Percentiles rank a stretch among this genome's conserved stretches.
These are phyloP conservation scores for Itoplectis maculator DNA, from an alignment of 2,888 invertebrate genomes.

Conservation along the genomic window DNA sequence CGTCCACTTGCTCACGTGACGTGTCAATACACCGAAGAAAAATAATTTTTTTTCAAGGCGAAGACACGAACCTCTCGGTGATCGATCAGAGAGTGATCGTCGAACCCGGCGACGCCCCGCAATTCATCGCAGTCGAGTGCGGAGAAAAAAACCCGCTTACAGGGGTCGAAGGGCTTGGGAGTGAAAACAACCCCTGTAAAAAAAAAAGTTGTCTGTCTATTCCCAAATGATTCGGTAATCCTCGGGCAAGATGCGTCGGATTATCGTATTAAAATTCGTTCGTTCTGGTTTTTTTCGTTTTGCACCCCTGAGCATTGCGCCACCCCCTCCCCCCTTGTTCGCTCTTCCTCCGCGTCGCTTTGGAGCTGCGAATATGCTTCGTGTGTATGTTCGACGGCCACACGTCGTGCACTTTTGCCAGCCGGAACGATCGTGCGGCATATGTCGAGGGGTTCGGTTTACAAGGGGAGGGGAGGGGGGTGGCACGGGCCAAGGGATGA, in stretches of 20 bases:
- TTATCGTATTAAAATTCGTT: constrained; percentile 58
- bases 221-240: constrained; percentile 43
- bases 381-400: not conserved
- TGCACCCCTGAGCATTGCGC: constrained; percentile 12
- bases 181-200: constrained; percentile 14
- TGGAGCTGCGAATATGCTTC: too few species aligned
- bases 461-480: constrained; percentile 35
- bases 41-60: not conserved
- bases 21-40: not conserved
- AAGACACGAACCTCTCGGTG: not conserved
- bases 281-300: constrained; percentile 36
- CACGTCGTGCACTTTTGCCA: constrained; percentile 34
- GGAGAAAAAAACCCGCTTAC: not conserved
- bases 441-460: constrained; percentile 61
- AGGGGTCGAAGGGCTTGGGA: not conserved
- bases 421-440: constrained; percentile 40
- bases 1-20: not conserved
- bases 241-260: constrained; percentile 42
- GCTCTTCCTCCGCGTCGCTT: not conserved
- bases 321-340: not conserved
- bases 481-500: constrained; percentile 29
- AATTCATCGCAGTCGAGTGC: not conserved
- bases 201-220: constrained; percentile 20
- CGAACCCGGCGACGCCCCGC: not conserved
- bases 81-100: constrained; percentile 9